phyloP scores from a whole-genome alignment of 2,888 invertebrate genomes.

The Drosophila lacicola region DNA sequence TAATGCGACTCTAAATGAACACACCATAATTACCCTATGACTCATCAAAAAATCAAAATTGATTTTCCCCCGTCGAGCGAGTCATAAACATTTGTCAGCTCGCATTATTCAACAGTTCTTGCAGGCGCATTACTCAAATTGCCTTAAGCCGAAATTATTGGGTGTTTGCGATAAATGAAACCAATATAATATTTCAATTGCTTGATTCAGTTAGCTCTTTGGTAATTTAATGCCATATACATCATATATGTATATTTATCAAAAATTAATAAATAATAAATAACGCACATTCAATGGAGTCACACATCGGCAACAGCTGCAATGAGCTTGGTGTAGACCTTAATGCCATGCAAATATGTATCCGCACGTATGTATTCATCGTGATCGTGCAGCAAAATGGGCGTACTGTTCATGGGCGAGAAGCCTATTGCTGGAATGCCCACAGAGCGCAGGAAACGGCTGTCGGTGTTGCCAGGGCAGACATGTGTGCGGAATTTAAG shows the following conservation, averaged over 20 bases:
- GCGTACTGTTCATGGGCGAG: constrained; percentile 94
- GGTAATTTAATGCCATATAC: neutral
- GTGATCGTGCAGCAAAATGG: constrained; percentile 94
- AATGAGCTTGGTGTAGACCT: constrained; percentile 87
- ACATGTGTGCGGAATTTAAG: constrained; percentile 88
- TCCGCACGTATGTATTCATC: constrained; percentile 93
- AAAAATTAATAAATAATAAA: neutral
- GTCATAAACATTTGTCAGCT: constrained; percentile 1
- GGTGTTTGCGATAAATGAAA: neutral
- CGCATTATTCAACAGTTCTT: constrained; percentile 16
- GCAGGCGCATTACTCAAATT: constrained; percentile 10
- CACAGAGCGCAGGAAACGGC: constrained; percentile 91
- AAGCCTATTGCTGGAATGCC: constrained; percentile 96
- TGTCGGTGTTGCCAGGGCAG: constrained; percentile 96
- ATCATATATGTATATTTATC: neutral
- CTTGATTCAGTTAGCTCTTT: constrained; percentile 1
- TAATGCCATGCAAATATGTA: constrained; percentile 92
- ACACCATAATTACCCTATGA: constrained; percentile 39
- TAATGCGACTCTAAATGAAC: constrained; percentile 28
- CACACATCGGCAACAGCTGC: constrained; percentile 71
- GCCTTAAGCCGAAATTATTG: constrained; percentile 8
- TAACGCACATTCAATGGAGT: neutral
- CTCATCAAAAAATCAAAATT: constrained; percentile 10
- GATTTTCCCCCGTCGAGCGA: constrained; percentile 3
- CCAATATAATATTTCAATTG: constrained; percentile 13